Evolutionary conservation across 2,888 invertebrate genomes (phyloP), one percentile per base, ranked within the genome.

Genomic region (Abscondita cerata): DNA sequence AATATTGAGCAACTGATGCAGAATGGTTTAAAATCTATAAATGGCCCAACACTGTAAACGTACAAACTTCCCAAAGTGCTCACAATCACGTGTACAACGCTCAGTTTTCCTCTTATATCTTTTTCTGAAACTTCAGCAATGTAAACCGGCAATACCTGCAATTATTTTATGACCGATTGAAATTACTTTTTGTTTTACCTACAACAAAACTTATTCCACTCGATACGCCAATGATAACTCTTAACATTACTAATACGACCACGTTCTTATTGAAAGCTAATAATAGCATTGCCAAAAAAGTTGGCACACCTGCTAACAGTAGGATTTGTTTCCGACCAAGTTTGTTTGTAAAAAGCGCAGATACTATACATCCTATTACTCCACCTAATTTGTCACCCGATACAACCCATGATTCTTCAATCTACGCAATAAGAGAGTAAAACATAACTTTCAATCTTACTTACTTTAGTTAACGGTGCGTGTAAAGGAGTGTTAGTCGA

Each of bases 241-340:
- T 80, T 0, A 87, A 88, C 0, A 82, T 77, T 68, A 85, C 84
- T 2, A 89, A 80, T 84, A 87, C 85, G 0, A 75, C 73, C 0
- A 86, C 55, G 6, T 67, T 57, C 41, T 60, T 61, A 1, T 68
- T 66, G 31, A 72, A 69, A 2, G 57, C 52, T 12, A 79, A 52
- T 1, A 80, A 73, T 1, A 70, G 61, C 84, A 86, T 86, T 68
- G 86, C 85, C 65, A 84, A 57, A 20, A 83, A 76, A 12, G 84
- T 81, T 0, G 87, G 85, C 8, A 83, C 67, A 0, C 84, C 81
- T 0, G 84, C 82, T 2, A 81, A 69, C 46, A 85, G 75, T 1
- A 87, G 77, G 1, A 86, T 83, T 4, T 78, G 79, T 25, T 84
- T 84, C 0, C 88, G 82, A 1, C 88, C 88, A 0, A 83, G 74